Conservation (phyloP, 2,113 vertebrate genomes). For the Noturus placidus region DNA sequence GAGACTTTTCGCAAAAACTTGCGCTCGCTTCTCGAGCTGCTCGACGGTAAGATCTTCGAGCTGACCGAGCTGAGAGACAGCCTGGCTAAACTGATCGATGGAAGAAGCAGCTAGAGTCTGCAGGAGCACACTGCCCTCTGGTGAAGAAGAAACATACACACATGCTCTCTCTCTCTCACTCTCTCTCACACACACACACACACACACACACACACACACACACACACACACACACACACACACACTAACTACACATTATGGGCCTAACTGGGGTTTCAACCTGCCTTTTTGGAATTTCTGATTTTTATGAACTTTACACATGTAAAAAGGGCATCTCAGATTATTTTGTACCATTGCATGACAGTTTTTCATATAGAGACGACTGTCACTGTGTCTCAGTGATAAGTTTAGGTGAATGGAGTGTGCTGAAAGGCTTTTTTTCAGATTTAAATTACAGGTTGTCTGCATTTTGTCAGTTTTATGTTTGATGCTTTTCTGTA, state of each 20-base stretch:
- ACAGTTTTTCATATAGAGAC: constrained; percentile 32
- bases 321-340: not conserved
- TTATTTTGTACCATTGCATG: not conserved
- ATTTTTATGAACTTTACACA: constrained; percentile 1
- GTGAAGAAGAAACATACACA: constrained; percentile 48
- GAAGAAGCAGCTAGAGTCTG: constrained; percentile 69
- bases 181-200: constrained; percentile 32
- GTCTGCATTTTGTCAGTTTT: not conserved
- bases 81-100: constrained; percentile 86
- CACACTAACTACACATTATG: not conserved
- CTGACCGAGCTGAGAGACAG: constrained; percentile 92
- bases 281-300: constrained; percentile 1
- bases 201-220: constrained; percentile 11
- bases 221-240: not conserved
- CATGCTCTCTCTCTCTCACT: not conserved
- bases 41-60: constrained; percentile 96
- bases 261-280: constrained; percentile 1
- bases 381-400: constrained; percentile 17
- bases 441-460: not conserved
- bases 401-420: not conserved
- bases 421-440: not conserved
- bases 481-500: not conserved
- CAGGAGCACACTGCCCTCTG: constrained; percentile 52
- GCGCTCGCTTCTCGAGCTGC: constrained; percentile 93
- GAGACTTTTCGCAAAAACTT: constrained; percentile 89